Evolutionary conservation across 2,797 vertebrate species (phyloP).

Genomic region (Anabacerthia variegaticeps): DNA sequence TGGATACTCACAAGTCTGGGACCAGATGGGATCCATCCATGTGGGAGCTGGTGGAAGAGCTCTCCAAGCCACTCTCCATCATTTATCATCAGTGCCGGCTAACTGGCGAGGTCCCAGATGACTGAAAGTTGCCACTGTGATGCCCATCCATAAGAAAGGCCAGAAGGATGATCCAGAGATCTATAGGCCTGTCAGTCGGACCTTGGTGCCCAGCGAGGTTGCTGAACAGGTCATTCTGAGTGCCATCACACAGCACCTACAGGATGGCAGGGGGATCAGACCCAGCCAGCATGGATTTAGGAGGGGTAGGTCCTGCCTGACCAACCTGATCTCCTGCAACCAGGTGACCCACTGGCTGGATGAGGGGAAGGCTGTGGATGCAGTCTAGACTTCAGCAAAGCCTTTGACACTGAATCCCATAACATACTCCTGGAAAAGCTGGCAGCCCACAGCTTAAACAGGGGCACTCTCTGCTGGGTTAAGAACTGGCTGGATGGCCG

Average conservation of each 20-base stretch:
- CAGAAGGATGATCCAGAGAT: neutral
- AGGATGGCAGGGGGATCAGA: too few species aligned
- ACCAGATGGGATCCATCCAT: neutral
- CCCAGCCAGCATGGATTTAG: too few species aligned
- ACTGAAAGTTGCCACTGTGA: neutral
- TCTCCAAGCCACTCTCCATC: neutral
- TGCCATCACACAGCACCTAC: neutral
- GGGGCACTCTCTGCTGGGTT: too few species aligned
- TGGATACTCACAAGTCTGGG: neutral
- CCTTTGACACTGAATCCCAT: too few species aligned
- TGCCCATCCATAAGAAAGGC: neutral
- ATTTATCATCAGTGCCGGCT: neutral
- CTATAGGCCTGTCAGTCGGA: neutral
- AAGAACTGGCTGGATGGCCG: too few species aligned
- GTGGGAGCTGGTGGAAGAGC: neutral
- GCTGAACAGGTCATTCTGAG: too few species aligned
- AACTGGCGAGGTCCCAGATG: neutral
- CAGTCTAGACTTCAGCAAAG: too few species aligned
- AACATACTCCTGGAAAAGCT: too few species aligned
- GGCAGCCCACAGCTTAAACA: too few species aligned
- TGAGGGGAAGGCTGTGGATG: too few species aligned
- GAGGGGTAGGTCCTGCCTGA: neutral
- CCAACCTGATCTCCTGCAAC: neutral
- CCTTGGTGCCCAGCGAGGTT: neutral
- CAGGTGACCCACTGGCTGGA: neutral